Base-by-base conservation (phyloP, 2,113 vertebrate genomes). In the Channa maculata region DNA sequence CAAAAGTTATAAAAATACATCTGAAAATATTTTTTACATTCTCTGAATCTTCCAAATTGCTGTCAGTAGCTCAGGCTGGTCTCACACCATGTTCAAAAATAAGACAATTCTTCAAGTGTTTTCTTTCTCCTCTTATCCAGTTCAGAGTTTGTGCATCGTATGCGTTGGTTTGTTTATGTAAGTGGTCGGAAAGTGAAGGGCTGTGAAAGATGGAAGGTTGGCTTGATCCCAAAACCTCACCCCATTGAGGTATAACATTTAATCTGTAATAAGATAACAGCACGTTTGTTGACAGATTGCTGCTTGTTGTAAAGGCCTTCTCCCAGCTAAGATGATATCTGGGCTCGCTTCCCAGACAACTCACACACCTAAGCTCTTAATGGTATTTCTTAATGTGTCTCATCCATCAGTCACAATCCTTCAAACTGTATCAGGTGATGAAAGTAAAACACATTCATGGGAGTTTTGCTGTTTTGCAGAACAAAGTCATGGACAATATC, bases 261-360 rank as follows among this genome's bases (percentile, higher is more conserved):
- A 39, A 78, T 78, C 15, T 24, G 10, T 49, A 61, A 82, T 82
- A 14, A 58, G 77, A 80, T 65, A 54, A 78, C 8, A 63, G 8
- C 14, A 8, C 33, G 46, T 58, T 72, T 64, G 61, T 68, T 78
- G 46, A 78, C 59, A 57, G 55, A 57, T 77, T 13, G 53, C 24
- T 24, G 24, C 1, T 24, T 52, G 41, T 57, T 41, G 54, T 68
- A 37, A 75, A 71, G 65, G 52, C 48, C 36, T 53, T 36, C 62
- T 2, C 8, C 57, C 8, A 43, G 61, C 33, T 39, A 24, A 66
- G 41, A 70, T 8, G 52, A 51, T 9, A 41, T 79, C 64, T 79
- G 76, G 70, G 67, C 74, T 67, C 15, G 2, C 10, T 59, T 65
- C 77, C 77, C 39, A 34, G 49, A 72, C 57, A 64, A 66, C 59